Evolutionary conservation across 2,888 invertebrate genomes (phyloP).

Genomic region (Mythimna loreyi): DNA sequence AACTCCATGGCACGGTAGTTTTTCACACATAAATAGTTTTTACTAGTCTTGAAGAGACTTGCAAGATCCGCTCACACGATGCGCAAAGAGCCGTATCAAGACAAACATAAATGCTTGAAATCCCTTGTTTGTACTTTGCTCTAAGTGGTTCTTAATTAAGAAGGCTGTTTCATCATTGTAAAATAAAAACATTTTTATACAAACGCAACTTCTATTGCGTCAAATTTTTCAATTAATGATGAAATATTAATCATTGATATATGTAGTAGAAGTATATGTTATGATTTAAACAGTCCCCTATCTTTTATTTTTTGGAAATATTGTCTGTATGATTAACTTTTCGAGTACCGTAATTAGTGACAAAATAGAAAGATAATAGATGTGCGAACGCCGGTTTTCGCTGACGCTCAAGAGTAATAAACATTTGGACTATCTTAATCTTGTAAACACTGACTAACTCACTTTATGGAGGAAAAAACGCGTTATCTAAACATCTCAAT

Average conservation of each 20-base stretch:
- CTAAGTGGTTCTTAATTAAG: constrained; percentile 39
- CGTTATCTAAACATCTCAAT: constrained; percentile 34
- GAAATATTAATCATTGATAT: constrained; percentile 1
- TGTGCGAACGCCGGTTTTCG: too few species aligned
- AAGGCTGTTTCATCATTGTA: neutral
- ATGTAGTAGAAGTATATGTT: too few species aligned
- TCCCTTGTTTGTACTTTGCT: constrained; percentile 17
- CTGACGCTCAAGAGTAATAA: too few species aligned
- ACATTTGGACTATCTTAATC: constrained; percentile 9
- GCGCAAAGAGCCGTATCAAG: constrained; percentile 45
- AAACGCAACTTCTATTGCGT: neutral
- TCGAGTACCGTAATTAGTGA: too few species aligned
- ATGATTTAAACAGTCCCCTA: neutral
- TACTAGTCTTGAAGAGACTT: constrained; percentile 28
- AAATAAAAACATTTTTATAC: neutral
- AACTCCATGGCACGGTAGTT: constrained; percentile 17
- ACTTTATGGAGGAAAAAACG: constrained; percentile 25
- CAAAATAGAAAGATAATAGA: too few species aligned
- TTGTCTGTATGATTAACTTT: neutral
- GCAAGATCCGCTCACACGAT: constrained; percentile 43
- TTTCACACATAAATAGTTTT: constrained; percentile 38
- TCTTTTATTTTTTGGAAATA: neutral
- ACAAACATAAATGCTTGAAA: constrained; percentile 16
- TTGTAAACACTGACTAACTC: constrained; percentile 16
- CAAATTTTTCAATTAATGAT: neutral